These are phyloP conservation scores for Orcinus orca DNA, from an alignment of 2,113 vertebrate species.

Conservation along the genomic window DNA sequence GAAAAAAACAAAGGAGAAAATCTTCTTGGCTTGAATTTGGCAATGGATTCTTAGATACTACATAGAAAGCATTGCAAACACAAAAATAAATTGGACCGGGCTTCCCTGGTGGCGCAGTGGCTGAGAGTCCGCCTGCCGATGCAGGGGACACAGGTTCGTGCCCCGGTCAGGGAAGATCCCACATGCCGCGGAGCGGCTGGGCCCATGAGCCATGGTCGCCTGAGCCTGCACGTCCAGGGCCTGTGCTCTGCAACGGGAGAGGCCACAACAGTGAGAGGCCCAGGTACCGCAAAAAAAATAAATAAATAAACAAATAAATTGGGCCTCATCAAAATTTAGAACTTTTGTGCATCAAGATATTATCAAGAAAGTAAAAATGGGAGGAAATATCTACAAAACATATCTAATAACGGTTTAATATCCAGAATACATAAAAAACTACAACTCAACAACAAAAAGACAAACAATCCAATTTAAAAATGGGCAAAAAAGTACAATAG, in stretches of 20 bases:
- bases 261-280: no score
- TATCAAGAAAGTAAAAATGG: neutral
- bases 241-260: no score
- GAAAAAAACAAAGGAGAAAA: neutral
- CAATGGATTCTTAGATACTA: neutral
- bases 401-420: neutral
- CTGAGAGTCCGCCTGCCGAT: no score
- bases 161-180: no score
- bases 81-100: neutral
- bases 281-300: no score
- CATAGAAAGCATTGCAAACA: neutral
- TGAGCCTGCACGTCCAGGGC: no score
- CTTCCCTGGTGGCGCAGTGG: no score
- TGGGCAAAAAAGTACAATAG: neutral
- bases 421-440: neutral
- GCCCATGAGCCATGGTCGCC: no score
- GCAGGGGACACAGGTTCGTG: no score
- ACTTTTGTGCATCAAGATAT: neutral
- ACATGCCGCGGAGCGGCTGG: no score
- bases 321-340: neutral
- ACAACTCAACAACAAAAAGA: neutral
- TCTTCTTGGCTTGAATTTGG: neutral
- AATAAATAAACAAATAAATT: neutral
- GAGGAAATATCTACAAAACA: neutral
- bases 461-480: neutral